Evolutionary conservation across 2,888 invertebrate genomes (phyloP).

Genomic region (Willowsia nigromaculata): DNA sequence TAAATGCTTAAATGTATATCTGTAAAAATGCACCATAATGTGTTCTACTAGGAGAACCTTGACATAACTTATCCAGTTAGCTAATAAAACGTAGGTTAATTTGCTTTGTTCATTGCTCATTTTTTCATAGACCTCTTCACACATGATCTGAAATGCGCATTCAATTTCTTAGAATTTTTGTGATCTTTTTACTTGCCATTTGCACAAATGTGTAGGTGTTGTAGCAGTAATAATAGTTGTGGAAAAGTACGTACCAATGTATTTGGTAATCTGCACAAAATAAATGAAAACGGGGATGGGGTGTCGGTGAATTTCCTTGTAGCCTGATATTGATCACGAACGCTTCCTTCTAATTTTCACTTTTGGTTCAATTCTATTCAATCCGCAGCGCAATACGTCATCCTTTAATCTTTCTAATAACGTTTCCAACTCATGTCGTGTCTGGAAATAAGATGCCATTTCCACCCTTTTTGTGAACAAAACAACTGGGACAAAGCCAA

Average conservation of each 20-base stretch:
- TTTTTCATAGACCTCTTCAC: constrained; percentile 4
- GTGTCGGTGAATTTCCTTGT: neutral
- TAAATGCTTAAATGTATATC: neutral
- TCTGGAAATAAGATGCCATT: constrained; percentile 32
- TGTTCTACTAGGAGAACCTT: neutral
- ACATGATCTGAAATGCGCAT: constrained; percentile 43
- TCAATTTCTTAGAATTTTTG: constrained; percentile 3
- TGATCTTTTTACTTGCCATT: neutral
- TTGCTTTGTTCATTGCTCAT: constrained; percentile 3
- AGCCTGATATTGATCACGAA: constrained; percentile 49
- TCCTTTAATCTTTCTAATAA: constrained; percentile 34
- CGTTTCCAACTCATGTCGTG: constrained; percentile 21
- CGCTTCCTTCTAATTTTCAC: constrained; percentile 51
- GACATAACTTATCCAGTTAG: constrained; percentile 15
- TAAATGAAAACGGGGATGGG: neutral
- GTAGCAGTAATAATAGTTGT: neutral
- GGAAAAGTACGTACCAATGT: neutral
- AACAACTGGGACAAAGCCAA: neutral
- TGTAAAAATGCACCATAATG: neutral
- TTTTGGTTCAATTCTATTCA: constrained; percentile 2
- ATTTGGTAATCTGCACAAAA: neutral
- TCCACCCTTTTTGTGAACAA: neutral
- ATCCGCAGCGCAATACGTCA: neutral
- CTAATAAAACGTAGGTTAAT: neutral
- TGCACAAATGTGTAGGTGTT: neutral